A percentile compares a stretch with the other conserved stretches of the same genome.
These are phyloP conservation scores for Corythornis madagascariensis DNA, from an alignment of 2,113 vertebrate species.

Conservation along the genomic window DNA sequence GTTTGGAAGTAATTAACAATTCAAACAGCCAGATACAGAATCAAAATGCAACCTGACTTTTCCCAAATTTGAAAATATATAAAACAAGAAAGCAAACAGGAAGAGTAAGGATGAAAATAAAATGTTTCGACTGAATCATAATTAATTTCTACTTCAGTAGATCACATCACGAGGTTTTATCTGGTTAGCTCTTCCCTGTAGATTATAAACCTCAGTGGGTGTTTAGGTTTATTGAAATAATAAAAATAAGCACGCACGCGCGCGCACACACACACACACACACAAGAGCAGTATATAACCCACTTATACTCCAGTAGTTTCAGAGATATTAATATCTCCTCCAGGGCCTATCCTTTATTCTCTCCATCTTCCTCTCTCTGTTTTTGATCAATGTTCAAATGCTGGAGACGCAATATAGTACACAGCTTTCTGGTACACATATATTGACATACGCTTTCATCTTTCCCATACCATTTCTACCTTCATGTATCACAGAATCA, in stretches of 20 bases:
- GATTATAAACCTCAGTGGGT: neutral
- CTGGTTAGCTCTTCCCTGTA: neutral
- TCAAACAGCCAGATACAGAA: neutral
- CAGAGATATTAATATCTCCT: neutral
- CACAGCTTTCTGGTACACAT: neutral
- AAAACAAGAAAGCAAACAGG: neutral
- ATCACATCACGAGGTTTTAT: neutral
- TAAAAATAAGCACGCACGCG: no score
- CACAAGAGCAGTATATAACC: neutral
- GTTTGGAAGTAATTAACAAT: neutral
- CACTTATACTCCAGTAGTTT: neutral
- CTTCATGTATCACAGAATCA: neutral
- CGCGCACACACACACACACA: neutral
- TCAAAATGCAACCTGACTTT: neutral
- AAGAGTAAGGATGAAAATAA: neutral
- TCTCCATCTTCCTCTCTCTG: neutral
- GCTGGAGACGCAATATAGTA: neutral
- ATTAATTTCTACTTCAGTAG: neutral
- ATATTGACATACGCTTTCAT: fast-evolving
- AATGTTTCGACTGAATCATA: neutral
- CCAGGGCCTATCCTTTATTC: fast-evolving
- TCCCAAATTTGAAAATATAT: neutral
- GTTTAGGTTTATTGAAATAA: neutral
- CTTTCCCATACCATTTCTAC: neutral
- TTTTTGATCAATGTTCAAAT: neutral